Percentiles rank a stretch among this genome's conserved stretches.
Evolutionary conservation across 2,113 vertebrate genomes (phyloP).

Genomic region (Myotis brandtii): DNA sequence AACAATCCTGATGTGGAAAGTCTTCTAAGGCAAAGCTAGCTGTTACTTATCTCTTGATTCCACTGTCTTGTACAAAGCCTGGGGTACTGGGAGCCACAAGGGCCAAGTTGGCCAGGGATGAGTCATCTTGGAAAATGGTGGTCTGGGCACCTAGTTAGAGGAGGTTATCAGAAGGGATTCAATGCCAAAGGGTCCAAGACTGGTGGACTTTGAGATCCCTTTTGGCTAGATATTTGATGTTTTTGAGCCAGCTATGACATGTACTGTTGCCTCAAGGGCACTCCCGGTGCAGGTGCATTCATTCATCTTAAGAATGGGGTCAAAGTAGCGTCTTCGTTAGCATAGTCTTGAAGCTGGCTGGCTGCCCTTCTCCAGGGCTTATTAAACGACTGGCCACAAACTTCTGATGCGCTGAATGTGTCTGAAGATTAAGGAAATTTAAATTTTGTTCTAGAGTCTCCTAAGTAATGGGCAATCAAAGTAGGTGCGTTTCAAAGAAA

Average conservation of each 20-base stretch:
- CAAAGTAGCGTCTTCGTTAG: background rate
- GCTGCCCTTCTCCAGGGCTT: background rate
- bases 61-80: background rate
- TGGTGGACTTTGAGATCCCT: background rate
- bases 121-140: background rate
- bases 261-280: background rate
- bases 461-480: background rate
- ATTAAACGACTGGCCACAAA: background rate
- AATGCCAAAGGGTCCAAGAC: background rate
- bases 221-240: background rate
- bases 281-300: background rate
- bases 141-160: background rate
- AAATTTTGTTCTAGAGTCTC: conserved; percentile 56
- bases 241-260: background rate
- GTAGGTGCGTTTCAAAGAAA: conserved; percentile 34
- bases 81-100: background rate
- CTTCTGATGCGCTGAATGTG: conserved; percentile 54
- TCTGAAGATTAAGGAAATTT: conserved; percentile 65
- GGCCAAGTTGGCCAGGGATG: background rate
- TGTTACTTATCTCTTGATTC: background rate
- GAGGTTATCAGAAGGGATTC: background rate
- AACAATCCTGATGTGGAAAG: background rate
- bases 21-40: background rate
- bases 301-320: background rate
- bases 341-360: conserved; percentile 21